These are phyloP conservation scores for Cotesia vestalis DNA, from an alignment of 1,140 invertebrate genomes.

Conservation along the genomic window DNA sequence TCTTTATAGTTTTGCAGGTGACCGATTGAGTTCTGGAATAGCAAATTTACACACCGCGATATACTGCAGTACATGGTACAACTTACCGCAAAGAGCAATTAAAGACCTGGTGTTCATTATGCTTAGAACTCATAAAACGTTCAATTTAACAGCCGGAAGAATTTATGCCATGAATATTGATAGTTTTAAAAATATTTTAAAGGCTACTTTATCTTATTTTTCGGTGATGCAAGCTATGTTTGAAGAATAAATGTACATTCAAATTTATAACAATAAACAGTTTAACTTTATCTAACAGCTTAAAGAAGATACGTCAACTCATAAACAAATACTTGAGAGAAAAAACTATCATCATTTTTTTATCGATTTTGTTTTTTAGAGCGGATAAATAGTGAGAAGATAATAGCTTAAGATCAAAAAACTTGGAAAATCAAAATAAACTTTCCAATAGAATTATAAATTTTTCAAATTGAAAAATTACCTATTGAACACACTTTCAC, in stretches of 20 bases:
- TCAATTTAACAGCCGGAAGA: conserved; percentile 44
- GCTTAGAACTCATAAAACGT: conserved; percentile 42
- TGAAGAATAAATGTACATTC: conserved; percentile 19
- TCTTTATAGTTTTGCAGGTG: conserved; percentile 45
- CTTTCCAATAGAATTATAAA: too few species aligned
- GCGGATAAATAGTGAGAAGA: too few species aligned
- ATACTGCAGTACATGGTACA: conserved; percentile 43
- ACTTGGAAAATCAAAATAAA: too few species aligned
- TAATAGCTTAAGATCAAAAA: too few species aligned
- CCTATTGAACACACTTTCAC: too few species aligned
- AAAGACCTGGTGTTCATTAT: conserved; percentile 44
- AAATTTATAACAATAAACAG: too few species aligned
- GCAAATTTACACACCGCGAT: conserved; percentile 37
- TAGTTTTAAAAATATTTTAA: conserved; percentile 47
- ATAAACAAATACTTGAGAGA: too few species aligned
- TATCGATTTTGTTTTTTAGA: too few species aligned
- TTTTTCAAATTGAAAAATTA: too few species aligned
- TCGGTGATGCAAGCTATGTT: conserved; percentile 47
- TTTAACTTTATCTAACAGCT: too few species aligned
- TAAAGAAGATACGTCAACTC: too few species aligned
- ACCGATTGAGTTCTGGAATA: conserved; percentile 38
- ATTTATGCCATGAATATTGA: conserved; percentile 45
- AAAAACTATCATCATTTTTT: too few species aligned
- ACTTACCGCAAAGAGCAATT: conserved; percentile 37
- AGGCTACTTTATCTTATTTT: conserved; percentile 46